phyloP scores from a whole-genome alignment of 2,888 invertebrate species.

The Phengaris arion region DNA sequence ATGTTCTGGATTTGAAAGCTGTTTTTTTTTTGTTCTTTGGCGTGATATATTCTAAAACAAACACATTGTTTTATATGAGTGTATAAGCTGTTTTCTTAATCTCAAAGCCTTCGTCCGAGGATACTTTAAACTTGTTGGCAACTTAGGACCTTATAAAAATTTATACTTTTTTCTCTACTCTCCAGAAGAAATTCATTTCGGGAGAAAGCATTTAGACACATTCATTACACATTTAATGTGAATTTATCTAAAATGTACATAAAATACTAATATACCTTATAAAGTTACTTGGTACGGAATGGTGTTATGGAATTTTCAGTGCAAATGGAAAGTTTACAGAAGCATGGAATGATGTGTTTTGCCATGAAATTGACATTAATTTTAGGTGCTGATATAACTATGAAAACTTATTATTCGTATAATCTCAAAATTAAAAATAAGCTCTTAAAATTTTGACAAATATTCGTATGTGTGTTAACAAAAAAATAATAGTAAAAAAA shows the following conservation, averaged over 20 bases:
- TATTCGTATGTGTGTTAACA: no score
- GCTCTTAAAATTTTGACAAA: no score
- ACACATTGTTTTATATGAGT: background rate
- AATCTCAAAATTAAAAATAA: no score
- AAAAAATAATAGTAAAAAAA: no score
- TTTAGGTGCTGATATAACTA: background rate
- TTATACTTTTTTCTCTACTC: no score
- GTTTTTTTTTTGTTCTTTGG: background rate
- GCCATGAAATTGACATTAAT: background rate
- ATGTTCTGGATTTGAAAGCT: constrained; percentile 1
- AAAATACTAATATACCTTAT: background rate
- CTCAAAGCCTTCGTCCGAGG: background rate
- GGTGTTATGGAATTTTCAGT: constrained; percentile 27
- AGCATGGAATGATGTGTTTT: constrained; percentile 23
- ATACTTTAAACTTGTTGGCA: no score
- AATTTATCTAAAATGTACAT: background rate
- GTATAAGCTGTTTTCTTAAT: background rate
- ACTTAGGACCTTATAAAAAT: no score
- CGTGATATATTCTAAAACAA: background rate
- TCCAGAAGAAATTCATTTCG: background rate
- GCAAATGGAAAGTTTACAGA: constrained; percentile 17
- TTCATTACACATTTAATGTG: background rate
- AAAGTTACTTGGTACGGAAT: constrained; percentile 24
- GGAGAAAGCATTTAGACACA: background rate
- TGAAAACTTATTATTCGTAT: background rate